Conservation (phyloP, 2,888 invertebrate genomes). For the Ceramica pisi region DNA sequence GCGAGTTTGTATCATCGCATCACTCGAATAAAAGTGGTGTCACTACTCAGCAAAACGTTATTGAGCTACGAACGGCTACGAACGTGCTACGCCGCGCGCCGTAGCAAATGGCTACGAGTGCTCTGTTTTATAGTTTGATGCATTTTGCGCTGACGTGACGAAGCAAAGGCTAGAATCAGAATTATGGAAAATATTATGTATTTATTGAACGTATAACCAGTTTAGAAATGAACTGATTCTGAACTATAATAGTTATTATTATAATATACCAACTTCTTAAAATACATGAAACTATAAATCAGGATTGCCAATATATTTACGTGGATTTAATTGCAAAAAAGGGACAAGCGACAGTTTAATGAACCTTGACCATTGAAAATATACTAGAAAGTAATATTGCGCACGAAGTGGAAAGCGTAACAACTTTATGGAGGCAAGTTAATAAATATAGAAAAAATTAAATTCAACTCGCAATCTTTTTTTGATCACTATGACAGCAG, state of each 20-base stretch:
- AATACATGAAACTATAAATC: conserved; percentile 25
- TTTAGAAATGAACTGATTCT: conserved; percentile 36
- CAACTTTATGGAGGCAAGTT: neutral
- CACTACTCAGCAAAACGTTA: conserved; percentile 14
- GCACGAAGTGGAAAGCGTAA: conserved; percentile 13
- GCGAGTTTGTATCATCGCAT: conserved; percentile 10
- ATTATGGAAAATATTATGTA: conserved; percentile 34
- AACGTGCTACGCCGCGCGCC: conserved; percentile 56
- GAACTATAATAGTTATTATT: conserved; percentile 41
- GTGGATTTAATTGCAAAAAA: conserved; percentile 30
- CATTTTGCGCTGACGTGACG: conserved; percentile 38
- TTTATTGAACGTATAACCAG: conserved; percentile 39
- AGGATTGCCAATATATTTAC: conserved; percentile 30
- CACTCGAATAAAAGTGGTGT: conserved; percentile 30
- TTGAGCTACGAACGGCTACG: conserved; percentile 37
- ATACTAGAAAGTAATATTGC: conserved; percentile 25
- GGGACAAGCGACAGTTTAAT: conserved; percentile 39
- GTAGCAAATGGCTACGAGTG: conserved; percentile 59
- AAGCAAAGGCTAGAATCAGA: conserved; percentile 34
- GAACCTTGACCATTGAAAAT: conserved; percentile 5
- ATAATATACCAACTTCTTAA: conserved; percentile 28
- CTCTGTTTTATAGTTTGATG: conserved; percentile 36
- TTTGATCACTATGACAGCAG: neutral
- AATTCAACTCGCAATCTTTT: conserved; percentile 11
- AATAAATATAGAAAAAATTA: neutral